These are phyloP conservation scores for Homarus gammarus DNA, from an alignment of 2,888 invertebrate genomes.

Conservation along the genomic window DNA sequence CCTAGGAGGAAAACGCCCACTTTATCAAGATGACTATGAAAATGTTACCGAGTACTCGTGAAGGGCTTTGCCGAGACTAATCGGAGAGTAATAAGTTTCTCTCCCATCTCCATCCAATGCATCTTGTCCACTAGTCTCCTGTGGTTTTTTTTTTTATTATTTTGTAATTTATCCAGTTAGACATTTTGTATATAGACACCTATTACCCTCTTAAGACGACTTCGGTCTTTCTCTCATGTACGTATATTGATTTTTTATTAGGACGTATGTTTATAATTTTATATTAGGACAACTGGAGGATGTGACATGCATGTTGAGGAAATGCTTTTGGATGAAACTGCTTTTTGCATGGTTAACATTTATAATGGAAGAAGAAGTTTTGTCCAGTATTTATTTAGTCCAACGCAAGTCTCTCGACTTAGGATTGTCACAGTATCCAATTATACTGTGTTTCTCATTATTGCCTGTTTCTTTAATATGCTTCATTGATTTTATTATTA, in stretches of 20 bases:
- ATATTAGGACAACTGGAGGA: background rate
- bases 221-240: constrained; percentile 13
- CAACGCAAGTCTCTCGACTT: background rate
- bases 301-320: constrained; percentile 23
- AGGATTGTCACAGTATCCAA: background rate
- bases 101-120: constrained; percentile 48
- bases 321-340: constrained; percentile 20
- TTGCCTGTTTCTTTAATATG: background rate
- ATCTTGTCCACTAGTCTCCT: constrained; percentile 54
- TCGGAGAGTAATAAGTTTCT: background rate
- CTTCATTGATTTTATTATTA: background rate
- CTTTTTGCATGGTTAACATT: constrained; percentile 1
- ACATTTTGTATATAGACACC: constrained; percentile 9
- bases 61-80: background rate
- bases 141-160: constrained; percentile 22
- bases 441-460: background rate
- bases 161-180: constrained; percentile 14
- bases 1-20: constrained; percentile 6
- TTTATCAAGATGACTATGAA: background rate
- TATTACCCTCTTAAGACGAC: background rate
- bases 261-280: constrained; percentile 21
- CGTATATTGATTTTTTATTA: background rate
- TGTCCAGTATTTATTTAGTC: constrained; percentile 1
- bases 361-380: background rate
- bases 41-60: background rate